Evolutionary conservation across 2,113 vertebrate genomes (phyloP), one percentile per base, ranked within the genome.

Genomic region (Egretta garzetta): DNA sequence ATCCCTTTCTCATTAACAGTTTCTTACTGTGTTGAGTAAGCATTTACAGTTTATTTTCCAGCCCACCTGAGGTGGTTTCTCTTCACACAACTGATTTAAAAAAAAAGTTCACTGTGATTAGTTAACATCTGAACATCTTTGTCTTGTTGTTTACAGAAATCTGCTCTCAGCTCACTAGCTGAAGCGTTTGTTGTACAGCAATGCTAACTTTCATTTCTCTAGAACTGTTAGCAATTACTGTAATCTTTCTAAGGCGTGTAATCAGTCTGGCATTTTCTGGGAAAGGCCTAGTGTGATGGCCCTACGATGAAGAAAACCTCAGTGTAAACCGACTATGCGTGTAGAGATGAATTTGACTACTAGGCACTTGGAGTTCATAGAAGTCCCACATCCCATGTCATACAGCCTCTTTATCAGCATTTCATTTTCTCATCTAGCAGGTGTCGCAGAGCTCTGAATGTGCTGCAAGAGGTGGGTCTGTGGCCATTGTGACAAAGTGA

Each of bases 21-120:
- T 89, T 92, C 85, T 95, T 85, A 84, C 86, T 72, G 83, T 56
- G 64, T 73, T 84, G 84, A 86, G 72, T 91, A 92, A 93, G 47
- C n/a, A 33, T 81, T 86, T 90, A 73, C 50, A 73, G 79, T 91
- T 93, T 95, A 56, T 91, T 93, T 95, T 92, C 45, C 49, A 82
- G 74, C 47, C 49, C 74, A 94, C 71, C 73, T 72, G 45, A 72
- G 39, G 87, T 68, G 33, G 16, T 63, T 76, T 91, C 33, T 22
- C 49, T 95, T 86, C 45, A 66, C 27, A 70, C 30, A 79, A 77
- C 19, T 41, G 45, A 80, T 73, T 71, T 62, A 12, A 22, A 56
- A 91, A 91, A 66, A 30, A 2, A 47, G 47, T 41, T 70, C 27
- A 15, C 43, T 59, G 23, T 39, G 37, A 55, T 93, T 79, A 49